Evolutionary conservation across 2,113 vertebrate species (phyloP).

Genomic region (Lophochroa leadbeateri): DNA sequence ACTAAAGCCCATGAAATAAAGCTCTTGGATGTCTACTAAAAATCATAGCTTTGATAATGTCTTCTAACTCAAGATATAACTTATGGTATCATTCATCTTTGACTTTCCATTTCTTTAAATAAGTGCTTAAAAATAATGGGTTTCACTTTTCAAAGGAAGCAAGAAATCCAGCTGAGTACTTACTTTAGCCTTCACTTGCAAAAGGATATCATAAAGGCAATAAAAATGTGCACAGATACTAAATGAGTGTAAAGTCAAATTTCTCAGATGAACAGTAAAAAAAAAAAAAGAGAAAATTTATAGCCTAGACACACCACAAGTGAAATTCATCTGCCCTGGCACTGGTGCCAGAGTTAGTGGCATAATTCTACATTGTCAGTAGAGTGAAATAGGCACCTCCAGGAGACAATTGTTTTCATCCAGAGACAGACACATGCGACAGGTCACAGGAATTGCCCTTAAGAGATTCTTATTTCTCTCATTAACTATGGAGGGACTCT

Average conservation of each 20-base stretch:
- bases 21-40: conserved; percentile 23
- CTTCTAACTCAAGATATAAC: conserved; percentile 43
- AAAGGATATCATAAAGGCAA: conserved; percentile 8
- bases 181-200: conserved; percentile 20
- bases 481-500: conserved; percentile 1
- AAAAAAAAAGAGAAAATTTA: not conserved
- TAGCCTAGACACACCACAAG: not conserved
- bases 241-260: conserved; percentile 19
- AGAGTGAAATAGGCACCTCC: conserved; percentile 19
- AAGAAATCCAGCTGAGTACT: conserved; percentile 12
- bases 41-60: conserved; percentile 47
- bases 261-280: not conserved
- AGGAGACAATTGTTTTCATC: conserved; percentile 23
- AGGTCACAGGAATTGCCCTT: conserved; percentile 7
- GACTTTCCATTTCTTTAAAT: conserved; percentile 47
- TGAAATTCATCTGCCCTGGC: not conserved
- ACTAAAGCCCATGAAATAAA: conserved; percentile 20
- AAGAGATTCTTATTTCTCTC: conserved; percentile 14
- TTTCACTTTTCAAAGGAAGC: conserved; percentile 27
- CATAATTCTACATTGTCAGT: not conserved
- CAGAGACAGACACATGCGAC: not conserved
- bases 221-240: conserved; percentile 7
- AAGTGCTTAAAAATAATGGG: conserved; percentile 48
- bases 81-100: conserved; percentile 26
- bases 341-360: not conserved